Evolutionary conservation across 2,888 invertebrate species (phyloP).

Genomic region (Spilarctia lutea): DNA sequence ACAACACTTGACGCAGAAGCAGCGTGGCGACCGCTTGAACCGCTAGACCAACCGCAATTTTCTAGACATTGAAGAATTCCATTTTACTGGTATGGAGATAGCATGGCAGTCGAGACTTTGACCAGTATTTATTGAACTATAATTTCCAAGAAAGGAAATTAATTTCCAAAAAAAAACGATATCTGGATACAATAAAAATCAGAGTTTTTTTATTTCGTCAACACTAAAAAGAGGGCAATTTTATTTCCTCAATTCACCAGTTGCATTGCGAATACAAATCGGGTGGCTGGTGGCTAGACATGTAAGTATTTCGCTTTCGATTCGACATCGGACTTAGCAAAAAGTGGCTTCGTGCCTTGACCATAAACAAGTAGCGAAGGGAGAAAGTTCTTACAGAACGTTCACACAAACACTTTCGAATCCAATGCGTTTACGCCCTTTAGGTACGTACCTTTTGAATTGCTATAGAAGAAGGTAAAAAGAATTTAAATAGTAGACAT

Average conservation of each 20-base stretch:
- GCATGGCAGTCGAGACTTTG: too few species aligned
- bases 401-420: constrained; percentile 40
- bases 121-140: too few species aligned
- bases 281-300: constrained; percentile 33
- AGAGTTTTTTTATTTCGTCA: background rate
- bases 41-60: too few species aligned
- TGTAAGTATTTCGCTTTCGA: constrained; percentile 59
- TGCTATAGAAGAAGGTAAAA: too few species aligned
- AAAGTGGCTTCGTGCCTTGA: constrained; percentile 54
- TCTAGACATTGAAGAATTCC: too few species aligned
- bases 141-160: too few species aligned
- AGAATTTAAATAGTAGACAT: too few species aligned
- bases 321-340: constrained; percentile 46
- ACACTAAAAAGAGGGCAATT: constrained; percentile 25
- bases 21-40: too few species aligned
- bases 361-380: constrained; percentile 53
- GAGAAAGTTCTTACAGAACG: constrained; percentile 57
- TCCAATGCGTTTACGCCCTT: constrained; percentile 43
- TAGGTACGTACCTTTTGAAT: background rate
- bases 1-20: too few species aligned
- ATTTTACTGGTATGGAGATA: too few species aligned
- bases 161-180: background rate
- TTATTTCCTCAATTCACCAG: constrained; percentile 32
- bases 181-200: background rate
- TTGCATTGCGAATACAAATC: constrained; percentile 39